These are phyloP conservation scores for Eriocheir sinensis DNA, from an alignment of 1,140 invertebrate genomes.

Conservation along the genomic window DNA sequence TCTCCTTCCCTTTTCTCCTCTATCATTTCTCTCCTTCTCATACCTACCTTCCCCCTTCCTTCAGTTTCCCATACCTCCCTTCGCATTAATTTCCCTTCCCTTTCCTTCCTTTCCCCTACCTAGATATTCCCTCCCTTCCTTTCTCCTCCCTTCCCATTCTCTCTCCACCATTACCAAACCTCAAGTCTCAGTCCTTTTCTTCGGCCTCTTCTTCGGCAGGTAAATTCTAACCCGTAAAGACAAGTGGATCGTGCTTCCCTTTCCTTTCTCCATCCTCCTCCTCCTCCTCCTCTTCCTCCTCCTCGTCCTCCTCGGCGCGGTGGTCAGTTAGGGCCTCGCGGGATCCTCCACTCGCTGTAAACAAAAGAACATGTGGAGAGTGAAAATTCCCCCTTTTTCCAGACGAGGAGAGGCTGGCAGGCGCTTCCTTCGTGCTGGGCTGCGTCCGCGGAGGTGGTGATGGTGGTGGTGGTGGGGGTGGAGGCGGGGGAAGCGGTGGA, in stretches of 20 bases:
- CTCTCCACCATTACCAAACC: not conserved
- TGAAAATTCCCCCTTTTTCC: not conserved
- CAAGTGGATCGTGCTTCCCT: constrained; percentile 27
- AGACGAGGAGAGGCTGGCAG: not conserved
- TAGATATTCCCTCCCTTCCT: too few relatives aligned
- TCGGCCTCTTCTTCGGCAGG: not conserved
- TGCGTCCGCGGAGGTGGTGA: not conserved
- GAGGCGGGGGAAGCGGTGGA: not conserved
- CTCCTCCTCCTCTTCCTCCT: constrained; percentile 29
- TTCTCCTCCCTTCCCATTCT: not conserved
- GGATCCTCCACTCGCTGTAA: not conserved
- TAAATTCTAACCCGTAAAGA: not conserved
- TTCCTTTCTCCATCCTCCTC: constrained; percentile 37
- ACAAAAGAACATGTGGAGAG: constrained; percentile 5
- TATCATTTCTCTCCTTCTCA: not conserved
- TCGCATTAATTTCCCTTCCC: not conserved
- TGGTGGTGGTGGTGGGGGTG: not conserved
- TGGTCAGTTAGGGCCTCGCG: constrained; percentile 3
- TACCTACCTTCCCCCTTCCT: not conserved
- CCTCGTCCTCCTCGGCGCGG: not conserved
- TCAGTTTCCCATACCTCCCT: not conserved
- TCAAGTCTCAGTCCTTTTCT: not conserved
- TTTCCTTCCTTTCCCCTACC: not conserved
- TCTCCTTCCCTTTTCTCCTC: not conserved
- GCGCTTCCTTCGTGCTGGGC: not conserved